Evolutionary conservation across 2,113 vertebrate species (phyloP).

Genomic region (Vidua macroura): DNA sequence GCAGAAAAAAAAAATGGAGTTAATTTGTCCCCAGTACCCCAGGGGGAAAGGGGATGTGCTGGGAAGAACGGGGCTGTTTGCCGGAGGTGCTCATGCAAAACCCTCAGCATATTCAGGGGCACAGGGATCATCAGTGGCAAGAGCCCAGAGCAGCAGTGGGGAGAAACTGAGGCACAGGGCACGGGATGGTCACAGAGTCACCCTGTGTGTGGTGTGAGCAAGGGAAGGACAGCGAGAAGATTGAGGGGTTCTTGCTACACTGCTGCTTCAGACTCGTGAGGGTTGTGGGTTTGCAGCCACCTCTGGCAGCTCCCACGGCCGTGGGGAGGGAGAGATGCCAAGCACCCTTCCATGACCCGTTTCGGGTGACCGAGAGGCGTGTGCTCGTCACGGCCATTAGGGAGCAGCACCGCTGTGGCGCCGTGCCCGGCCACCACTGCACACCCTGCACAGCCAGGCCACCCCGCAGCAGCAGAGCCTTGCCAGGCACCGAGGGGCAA

Average conservation of each 20-base stretch:
- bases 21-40: fast-evolving
- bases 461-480: neutral
- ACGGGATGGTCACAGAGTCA: neutral
- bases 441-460: neutral
- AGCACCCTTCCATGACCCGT: neutral
- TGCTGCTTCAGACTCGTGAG: neutral
- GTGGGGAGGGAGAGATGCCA: neutral
- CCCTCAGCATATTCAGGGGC: neutral
- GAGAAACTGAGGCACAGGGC: neutral
- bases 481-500: neutral
- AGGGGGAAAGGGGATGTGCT: neutral
- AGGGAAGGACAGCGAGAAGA: neutral
- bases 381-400: neutral
- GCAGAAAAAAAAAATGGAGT: neutral
- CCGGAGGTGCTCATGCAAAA: neutral
- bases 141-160: neutral
- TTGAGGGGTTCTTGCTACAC: neutral
- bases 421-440: neutral
- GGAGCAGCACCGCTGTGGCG: neutral
- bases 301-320: neutral
- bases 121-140: neutral
- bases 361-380: neutral
- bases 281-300: neutral
- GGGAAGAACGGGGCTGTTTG: neutral
- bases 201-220: neutral